Evolutionary conservation across 2,888 invertebrate genomes (phyloP).

Genomic region (Liopterus haemorrhoidalis): DNA sequence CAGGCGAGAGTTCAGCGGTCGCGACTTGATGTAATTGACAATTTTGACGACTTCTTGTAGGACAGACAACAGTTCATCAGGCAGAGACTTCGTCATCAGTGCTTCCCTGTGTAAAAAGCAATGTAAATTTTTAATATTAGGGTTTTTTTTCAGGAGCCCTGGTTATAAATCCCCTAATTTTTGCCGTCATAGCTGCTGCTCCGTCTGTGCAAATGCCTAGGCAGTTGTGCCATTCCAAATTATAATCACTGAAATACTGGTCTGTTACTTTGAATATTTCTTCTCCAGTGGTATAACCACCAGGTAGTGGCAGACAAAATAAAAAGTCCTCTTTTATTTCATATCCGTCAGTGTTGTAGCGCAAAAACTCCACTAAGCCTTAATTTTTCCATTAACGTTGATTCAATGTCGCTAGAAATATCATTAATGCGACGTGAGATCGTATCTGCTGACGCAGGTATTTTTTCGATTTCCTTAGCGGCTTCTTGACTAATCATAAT

Average conservation of each 20-base stretch:
- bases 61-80: too few relatives aligned
- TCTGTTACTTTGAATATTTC: too few relatives aligned
- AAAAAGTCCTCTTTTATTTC: conserved; percentile 7
- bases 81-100: too few relatives aligned
- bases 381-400: conserved; percentile 3
- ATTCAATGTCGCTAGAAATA: conserved; percentile 5
- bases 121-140: background rate
- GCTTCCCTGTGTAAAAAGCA: too few relatives aligned
- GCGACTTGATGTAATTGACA: too few relatives aligned
- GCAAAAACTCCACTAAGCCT: conserved; percentile 1
- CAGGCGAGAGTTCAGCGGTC: too few relatives aligned
- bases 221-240: conserved; percentile 6
- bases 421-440: conserved; percentile 4
- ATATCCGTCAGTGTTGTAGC: conserved; percentile 8
- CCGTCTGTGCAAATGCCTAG: too few relatives aligned
- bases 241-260: conserved; percentile 4
- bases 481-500: conserved; percentile 7
- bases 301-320: conserved; percentile 6
- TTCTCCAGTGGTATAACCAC: conserved; percentile 11
- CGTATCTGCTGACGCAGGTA: conserved; percentile 6
- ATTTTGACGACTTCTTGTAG: too few relatives aligned
- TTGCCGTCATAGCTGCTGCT: conserved; percentile 9
- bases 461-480: conserved; percentile 9
- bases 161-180: background rate
- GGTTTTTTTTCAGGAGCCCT: background rate